Percentiles rank a stretch among this genome's conserved stretches.
Conservation (phyloP, 30 jellyfish, hydroid and myxozoan species). For the Rhopilema esculentum region DNA sequence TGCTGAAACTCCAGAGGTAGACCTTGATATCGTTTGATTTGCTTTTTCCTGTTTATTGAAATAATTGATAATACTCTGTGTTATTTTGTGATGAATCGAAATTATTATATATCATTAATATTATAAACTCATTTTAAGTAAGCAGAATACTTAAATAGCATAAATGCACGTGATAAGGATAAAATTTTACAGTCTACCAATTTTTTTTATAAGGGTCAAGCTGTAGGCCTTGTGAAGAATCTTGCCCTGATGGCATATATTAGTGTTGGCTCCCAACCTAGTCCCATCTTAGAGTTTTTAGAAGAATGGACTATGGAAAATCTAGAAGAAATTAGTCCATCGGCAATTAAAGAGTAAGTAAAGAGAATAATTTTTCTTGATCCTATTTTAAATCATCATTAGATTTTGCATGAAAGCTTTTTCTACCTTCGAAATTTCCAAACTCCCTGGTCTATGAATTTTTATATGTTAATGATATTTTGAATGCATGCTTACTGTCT, state of each 20-base stretch:
- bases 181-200: not conserved
- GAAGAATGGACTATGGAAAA: conserved; percentile 99
- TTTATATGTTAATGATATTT: too few species aligned
- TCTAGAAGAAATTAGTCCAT: conserved; percentile 97
- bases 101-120: not conserved
- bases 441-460: too few species aligned
- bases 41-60: not conserved
- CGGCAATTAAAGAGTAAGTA: conserved; percentile 96
- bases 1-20: conserved; percentile 99
- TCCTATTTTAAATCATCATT: not conserved
- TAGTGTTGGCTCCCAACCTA: conserved; percentile 99
- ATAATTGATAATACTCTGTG: not conserved
- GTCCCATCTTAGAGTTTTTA: conserved; percentile 98
- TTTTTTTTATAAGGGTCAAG: conserved; percentile 88
- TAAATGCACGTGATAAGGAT: too few species aligned
- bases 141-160: too few species aligned
- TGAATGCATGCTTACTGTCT: too few species aligned
- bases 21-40: not conserved
- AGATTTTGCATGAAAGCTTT: not conserved
- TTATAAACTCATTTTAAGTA: too few species aligned
- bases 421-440: too few species aligned
- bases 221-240: conserved; percentile 99
- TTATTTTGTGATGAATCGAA: not conserved
- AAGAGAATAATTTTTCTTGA: not conserved
- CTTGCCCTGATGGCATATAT: conserved; percentile 99